A percentile compares a stretch with the other conserved stretches of the same genome.
phyloP scores from a whole-genome alignment of 2,113 vertebrate species.

The Gobio gobio region DNA sequence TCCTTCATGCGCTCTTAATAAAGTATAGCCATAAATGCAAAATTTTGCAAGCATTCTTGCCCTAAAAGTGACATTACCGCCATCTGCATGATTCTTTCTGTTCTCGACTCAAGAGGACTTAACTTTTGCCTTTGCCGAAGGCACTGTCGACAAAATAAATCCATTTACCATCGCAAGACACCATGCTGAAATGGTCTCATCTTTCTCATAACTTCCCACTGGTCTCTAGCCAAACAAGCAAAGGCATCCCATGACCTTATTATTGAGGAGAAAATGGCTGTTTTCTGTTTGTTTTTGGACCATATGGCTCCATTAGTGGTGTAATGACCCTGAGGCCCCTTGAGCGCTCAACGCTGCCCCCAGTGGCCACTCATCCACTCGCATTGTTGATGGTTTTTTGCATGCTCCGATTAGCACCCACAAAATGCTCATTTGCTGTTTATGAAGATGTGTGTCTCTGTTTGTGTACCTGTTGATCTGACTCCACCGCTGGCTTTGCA shows the following conservation, averaged over 20 bases:
- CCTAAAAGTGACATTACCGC: conserved; percentile 29
- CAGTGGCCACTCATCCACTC: conserved; percentile 58
- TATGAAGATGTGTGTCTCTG: conserved; percentile 30
- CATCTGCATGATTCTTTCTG: conserved; percentile 46
- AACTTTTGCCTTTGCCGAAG: conserved; percentile 58
- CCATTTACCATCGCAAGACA: conserved; percentile 54
- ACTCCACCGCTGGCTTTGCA: background rate
- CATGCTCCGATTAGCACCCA: conserved; percentile 58
- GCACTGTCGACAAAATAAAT: conserved; percentile 54
- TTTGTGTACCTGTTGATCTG: conserved; percentile 51
- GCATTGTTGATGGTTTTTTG: conserved; percentile 53
- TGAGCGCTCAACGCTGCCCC: conserved; percentile 63
- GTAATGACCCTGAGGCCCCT: conserved; percentile 76
- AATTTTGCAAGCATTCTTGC: background rate
- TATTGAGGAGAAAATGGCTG: conserved; percentile 67
- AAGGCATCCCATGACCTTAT: conserved; percentile 75
- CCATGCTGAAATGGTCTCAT: conserved; percentile 55
- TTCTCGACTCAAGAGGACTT: conserved; percentile 51
- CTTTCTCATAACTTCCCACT: conserved; percentile 57
- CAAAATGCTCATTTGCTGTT: conserved; percentile 50
- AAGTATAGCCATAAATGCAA: conserved; percentile 5
- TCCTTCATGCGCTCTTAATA: background rate
- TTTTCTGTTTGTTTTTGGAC: conserved; percentile 79
- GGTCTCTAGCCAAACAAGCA: conserved; percentile 60
- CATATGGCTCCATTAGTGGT: conserved; percentile 81